Conservation (phyloP, 2,888 invertebrate genomes). For the Celastrina argiolus region DNA sequence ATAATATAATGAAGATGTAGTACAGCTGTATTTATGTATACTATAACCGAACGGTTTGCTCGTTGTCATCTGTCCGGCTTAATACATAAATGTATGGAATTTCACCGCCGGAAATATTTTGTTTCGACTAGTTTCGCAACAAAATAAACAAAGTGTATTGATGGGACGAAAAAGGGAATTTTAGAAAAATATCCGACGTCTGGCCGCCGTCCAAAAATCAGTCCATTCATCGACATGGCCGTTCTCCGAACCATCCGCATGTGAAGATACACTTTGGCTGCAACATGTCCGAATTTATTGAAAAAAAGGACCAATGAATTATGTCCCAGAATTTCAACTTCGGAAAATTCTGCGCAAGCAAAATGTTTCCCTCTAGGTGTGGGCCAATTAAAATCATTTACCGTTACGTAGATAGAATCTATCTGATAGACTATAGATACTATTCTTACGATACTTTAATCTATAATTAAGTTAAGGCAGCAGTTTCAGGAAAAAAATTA, state of each 20-base stretch:
- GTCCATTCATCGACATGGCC: conserved; percentile 25
- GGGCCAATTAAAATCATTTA: neutral
- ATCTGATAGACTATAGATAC: too few species aligned
- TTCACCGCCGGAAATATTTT: neutral
- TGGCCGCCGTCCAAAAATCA: conserved; percentile 28
- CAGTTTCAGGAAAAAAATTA: too few species aligned
- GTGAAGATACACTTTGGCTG: conserved; percentile 24
- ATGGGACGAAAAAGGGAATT: conserved; percentile 22
- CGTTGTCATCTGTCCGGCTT: too few species aligned
- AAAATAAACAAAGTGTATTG: conserved; percentile 5
- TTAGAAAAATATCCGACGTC: conserved; percentile 26
- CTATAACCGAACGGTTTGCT: too few species aligned
- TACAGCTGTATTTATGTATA: too few species aligned
- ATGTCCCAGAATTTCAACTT: neutral
- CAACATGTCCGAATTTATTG: conserved; percentile 15
- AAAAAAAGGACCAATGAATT: conserved; percentile 17
- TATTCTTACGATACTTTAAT: too few species aligned
- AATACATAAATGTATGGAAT: too few species aligned
- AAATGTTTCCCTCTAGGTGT: neutral
- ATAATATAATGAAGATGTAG: too few species aligned
- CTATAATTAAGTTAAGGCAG: too few species aligned
- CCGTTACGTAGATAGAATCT: too few species aligned
- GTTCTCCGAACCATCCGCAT: conserved; percentile 23
- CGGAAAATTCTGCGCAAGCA: neutral
- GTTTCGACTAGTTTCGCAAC: conserved; percentile 1